phyloP scores from a whole-genome alignment of 2,113 vertebrate species.

The Anguilla rostrata region DNA sequence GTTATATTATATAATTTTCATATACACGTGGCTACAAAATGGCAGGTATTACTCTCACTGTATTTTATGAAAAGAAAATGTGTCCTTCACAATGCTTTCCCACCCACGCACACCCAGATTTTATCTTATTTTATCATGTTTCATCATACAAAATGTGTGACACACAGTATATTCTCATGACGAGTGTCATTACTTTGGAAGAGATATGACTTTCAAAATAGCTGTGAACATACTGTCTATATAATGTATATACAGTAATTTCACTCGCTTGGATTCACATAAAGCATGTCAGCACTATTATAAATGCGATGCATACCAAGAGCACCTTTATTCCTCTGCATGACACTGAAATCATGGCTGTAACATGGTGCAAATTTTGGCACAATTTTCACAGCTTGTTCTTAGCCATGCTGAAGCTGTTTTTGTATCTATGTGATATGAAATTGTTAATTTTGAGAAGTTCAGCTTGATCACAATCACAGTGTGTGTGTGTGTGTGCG shows the following conservation, averaged over 20 bases:
- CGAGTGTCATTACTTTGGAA: not conserved
- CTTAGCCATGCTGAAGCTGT: not conserved
- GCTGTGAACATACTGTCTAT: not conserved
- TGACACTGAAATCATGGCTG: not conserved
- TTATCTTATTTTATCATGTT: not conserved
- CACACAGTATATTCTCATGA: not conserved
- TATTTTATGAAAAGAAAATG: not conserved
- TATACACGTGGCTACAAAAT: not conserved
- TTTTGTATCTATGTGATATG: not conserved
- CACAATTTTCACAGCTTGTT: not conserved
- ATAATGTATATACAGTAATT: not conserved
- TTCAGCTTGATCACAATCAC: not conserved
- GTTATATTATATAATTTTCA: too few relatives aligned
- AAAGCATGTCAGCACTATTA: not conserved
- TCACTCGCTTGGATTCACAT: not conserved
- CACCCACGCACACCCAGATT: not conserved
- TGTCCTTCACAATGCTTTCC: not conserved
- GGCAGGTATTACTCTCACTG: not conserved
- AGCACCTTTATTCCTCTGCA: not conserved
- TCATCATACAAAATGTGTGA: not conserved
- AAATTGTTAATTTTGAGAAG: not conserved
- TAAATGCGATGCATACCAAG: slow-evolving; percentile 7
- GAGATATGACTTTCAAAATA: slow-evolving; percentile 2
- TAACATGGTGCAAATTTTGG: not conserved
- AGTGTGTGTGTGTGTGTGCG: not conserved